A percentile compares a stretch with the other conserved stretches of the same genome.
phyloP scores from a whole-genome alignment of 2,113 vertebrate species.

The Climacteris rufus region DNA sequence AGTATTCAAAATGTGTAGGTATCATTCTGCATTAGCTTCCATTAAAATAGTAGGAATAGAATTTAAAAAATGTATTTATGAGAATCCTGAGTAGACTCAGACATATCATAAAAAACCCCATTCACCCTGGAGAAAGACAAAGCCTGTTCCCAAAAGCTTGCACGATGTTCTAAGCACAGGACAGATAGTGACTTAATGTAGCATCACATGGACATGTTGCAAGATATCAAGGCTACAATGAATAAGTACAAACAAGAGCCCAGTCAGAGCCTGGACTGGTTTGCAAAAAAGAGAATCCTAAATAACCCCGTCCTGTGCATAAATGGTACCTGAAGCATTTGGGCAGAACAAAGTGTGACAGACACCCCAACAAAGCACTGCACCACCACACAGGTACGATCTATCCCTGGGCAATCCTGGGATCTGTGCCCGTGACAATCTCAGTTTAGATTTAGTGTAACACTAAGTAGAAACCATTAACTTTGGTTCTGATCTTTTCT shows the following conservation, averaged over 20 bases:
- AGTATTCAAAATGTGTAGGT: background rate
- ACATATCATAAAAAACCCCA: rapidly evolving
- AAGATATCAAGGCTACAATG: background rate
- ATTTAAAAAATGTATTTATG: background rate
- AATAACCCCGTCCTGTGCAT: background rate
- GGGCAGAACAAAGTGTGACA: background rate
- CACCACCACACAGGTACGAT: background rate
- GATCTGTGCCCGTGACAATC: too few relatives aligned
- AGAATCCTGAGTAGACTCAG: background rate
- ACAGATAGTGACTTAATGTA: background rate
- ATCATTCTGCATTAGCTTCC: background rate
- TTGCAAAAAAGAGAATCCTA: background rate
- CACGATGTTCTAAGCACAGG: rapidly evolving
- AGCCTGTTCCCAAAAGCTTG: background rate
- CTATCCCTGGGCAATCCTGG: too few relatives aligned
- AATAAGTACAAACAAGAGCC: background rate
- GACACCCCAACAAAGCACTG: background rate
- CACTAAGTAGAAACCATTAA: background rate
- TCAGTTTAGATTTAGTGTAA: background rate
- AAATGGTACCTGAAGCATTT: rapidly evolving
- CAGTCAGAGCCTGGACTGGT: background rate
- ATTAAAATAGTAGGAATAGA: background rate
- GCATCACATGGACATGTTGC: too few relatives aligned
- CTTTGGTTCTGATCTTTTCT: background rate
- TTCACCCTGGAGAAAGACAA: background rate